phyloP scores from a whole-genome alignment of 2,888 invertebrate genomes.

The Drosophila emarginata region DNA sequence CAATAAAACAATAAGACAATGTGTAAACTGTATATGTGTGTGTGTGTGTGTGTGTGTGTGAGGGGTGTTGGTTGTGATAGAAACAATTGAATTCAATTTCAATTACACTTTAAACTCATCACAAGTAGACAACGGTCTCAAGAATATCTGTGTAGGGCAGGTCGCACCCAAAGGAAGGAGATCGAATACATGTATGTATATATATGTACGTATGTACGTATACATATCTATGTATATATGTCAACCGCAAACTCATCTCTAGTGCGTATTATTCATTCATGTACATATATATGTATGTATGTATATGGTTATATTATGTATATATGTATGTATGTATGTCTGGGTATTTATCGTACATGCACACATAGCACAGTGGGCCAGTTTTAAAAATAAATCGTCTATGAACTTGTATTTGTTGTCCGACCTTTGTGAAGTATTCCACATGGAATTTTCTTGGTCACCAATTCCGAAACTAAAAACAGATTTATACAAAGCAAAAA shows the following conservation, averaged over 20 bases:
- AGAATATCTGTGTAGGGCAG: neutral
- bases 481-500: neutral
- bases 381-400: neutral
- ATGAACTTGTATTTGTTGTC: constrained; percentile 2
- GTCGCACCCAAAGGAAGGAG: neutral
- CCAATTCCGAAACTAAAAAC: neutral
- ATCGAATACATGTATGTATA: neutral
- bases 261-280: too few relatives aligned
- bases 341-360: constrained; percentile 6
- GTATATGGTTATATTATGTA: neutral
- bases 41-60: neutral
- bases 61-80: neutral
- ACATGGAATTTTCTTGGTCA: constrained; percentile 2
- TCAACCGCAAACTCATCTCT: too few relatives aligned
- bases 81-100: neutral
- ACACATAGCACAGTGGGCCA: constrained; percentile 4
- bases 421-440: neutral
- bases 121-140: neutral
- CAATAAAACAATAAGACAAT: too few relatives aligned
- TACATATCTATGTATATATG: neutral
- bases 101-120: neutral
- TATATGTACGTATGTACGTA: neutral
- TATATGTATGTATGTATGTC: constrained; percentile 11
- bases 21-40: neutral
- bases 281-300: too few relatives aligned